Conservation (phyloP, 2,113 vertebrate species). For the Ailuropoda melanoleuca region DNA sequence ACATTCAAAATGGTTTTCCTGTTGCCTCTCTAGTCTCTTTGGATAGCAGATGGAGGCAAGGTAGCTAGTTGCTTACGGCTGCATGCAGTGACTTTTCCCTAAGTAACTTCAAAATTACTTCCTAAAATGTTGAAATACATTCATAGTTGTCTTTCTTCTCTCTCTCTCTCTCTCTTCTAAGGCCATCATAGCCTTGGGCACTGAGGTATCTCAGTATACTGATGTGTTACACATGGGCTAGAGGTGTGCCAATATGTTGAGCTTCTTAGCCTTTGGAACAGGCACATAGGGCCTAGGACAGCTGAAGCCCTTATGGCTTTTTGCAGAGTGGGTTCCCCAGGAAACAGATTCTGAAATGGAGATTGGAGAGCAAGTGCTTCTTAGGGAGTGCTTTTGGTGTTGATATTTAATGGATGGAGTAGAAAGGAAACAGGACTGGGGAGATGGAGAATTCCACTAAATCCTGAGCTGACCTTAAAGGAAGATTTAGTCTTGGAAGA, state of each 20-base stretch:
- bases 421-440: not conserved
- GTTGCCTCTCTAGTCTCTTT: not conserved
- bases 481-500: not conserved
- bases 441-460: not conserved
- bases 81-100: not conserved
- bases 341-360: not conserved
- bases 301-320: not conserved
- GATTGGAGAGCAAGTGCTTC: not conserved
- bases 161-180: not conserved
- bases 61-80: not conserved
- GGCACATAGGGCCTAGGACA: no score
- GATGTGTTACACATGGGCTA: no score
- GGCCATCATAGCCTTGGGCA: not conserved
- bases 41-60: not conserved
- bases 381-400: not conserved
- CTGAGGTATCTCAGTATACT: not conserved
- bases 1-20: not conserved
- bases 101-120: not conserved
- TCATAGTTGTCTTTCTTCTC: not conserved
- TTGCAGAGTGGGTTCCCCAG: not conserved
- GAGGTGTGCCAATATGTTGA: not conserved
- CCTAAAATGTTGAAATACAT: not conserved
- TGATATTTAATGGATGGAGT: not conserved
- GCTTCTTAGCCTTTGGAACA: not conserved
- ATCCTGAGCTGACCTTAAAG: not conserved